These are phyloP conservation scores for Hydra vulgaris DNA, from an alignment of 30 jellyfish, hydroid and myxozoan genomes.

Conservation along the genomic window DNA sequence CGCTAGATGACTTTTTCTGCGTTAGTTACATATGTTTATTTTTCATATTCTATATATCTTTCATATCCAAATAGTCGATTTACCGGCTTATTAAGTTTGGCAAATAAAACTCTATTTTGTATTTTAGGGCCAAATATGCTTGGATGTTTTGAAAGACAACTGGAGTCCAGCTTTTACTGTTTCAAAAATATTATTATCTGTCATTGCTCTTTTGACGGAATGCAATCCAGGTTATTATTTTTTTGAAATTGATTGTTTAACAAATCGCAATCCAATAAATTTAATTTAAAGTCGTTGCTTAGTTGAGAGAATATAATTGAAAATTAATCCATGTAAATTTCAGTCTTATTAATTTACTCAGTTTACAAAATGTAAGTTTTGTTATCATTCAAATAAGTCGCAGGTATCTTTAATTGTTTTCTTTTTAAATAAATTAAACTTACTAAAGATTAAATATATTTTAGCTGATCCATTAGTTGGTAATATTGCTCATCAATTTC, in stretches of 20 bases:
- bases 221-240: slow-evolving; percentile 99
- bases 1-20: too few species aligned
- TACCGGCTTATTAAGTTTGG: not conserved
- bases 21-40: too few species aligned
- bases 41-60: too few species aligned
- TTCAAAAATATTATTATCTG: slow-evolving; percentile 77
- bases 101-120: not conserved
- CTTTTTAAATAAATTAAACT: too few species aligned
- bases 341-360: too few species aligned
- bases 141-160: slow-evolving; percentile 73
- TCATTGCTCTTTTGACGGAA: slow-evolving; percentile 78
- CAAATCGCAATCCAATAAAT: not conserved
- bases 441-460: too few species aligned
- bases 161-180: slow-evolving; percentile 98
- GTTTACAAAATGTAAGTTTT: too few species aligned
- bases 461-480: slow-evolving; percentile 98
- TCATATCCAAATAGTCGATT: too few species aligned
- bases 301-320: too few species aligned
- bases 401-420: too few species aligned
- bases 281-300: not conserved
- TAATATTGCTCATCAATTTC: slow-evolving; percentile 90
- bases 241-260: not conserved
- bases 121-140: slow-evolving; percentile 74
- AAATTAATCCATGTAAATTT: too few species aligned
- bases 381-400: too few species aligned